Evolutionary conservation across 2,888 invertebrate genomes (phyloP), one percentile per base, ranked within the genome.

Genomic region (Trichogramma dendrolimi): DNA sequence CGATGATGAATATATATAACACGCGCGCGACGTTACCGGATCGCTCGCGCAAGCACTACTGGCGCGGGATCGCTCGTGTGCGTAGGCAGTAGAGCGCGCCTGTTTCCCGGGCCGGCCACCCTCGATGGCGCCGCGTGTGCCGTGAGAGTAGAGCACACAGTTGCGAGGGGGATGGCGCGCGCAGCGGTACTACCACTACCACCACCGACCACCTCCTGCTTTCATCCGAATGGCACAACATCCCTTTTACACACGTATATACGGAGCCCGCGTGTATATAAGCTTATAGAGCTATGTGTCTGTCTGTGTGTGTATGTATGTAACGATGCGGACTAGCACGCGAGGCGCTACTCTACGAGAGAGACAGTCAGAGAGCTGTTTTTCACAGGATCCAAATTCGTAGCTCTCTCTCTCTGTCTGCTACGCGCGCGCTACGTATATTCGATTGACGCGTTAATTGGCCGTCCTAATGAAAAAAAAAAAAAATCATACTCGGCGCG

Each of bases 21-120:
- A 47, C 54, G 42, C 55, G 11, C 11, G 43, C 60, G 60, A 41
- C 51, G 47, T 58, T 59, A 53, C 52, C 61, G 52, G n/a, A 46
- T 61, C 61, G 62, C n/a, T 73, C 71, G 71, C 73, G 73, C 73
- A 70, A 71, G 69, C 72, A 73, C 77, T 71, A 77, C 76, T 77
- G 75, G 74, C 68, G 64, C 27, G 27, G 27, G 72, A 70, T 60
- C 58, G 71, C 72, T 71, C 63, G 70, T 69, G 70, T 70, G 68
- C 72, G 73, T 71, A 72, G 73, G 74, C 72, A 71, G 67, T 69
- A 52, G 68, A 56, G 65, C 27, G 27, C 27, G 27, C 61, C 69
- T 71, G 74, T 73, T 76, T 76, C 73, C 68, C 67, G 60, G 66
- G 69, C 68, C 65, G 67, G 66, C 76, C 77, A 64, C 72, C 64